Base-by-base conservation (phyloP, 1,140 invertebrate species). In the Papilio machaon region DNA sequence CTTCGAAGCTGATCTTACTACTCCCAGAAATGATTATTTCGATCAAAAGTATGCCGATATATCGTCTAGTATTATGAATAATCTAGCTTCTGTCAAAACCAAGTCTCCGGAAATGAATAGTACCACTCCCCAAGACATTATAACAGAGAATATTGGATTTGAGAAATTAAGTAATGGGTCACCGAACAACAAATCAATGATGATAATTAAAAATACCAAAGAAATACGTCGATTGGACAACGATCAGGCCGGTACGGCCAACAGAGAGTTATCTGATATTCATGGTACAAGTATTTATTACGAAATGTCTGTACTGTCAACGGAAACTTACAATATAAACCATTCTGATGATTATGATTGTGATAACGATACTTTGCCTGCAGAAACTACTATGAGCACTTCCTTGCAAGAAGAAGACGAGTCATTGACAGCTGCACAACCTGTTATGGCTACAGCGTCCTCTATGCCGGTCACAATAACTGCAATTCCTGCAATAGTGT, bases 261-360 rank as follows among this genome's bases (percentile, higher is more conserved):
- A 92, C 17, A 90, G 90, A 85, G 91, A 88, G 81, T 81, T 94
- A 81, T 93, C 92, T 80, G 93, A 94, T 89, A 92, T 94, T 75
- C 91, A 94, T 35, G 92, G 93, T 80, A 94, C 93, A 79, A 94
- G 93, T 88, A 92, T 94, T 85, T 94, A 94, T 86, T 94, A 93
- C 80, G 93, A 94, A 87, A 94, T 94, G 92, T 92, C 93, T 52
- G 90, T 94, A 54, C 82, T 94, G 52, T 94, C 93, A n/a, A 94
- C 93, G 47, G 93, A 94, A 88, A 94, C 93, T 1, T 94, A 94
- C 82, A 90, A 90, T 85, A 88, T 94, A 46, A 91, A 88, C 47
- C 88, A 93, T 64, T 86, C 79, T 52, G 87, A 89, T 60, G 93
- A 93, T 79, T 90, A 93, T 81, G 92, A 94, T 74, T 94, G 93